Base-by-base conservation (phyloP, 2,113 vertebrate genomes). In the Pimephales promelas region DNA sequence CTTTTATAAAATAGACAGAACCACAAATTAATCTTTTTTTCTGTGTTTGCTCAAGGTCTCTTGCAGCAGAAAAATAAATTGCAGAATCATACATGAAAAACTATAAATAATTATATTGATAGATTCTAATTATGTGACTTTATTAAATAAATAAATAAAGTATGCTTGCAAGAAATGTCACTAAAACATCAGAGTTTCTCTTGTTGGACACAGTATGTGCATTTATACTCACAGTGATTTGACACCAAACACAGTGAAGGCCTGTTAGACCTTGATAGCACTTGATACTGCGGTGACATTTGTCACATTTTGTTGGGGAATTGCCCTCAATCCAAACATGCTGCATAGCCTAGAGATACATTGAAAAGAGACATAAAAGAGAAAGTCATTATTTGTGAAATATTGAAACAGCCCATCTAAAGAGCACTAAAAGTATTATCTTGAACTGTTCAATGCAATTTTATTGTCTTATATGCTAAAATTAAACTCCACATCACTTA, bases 251-350 rank as follows among this genome's bases (percentile, higher is more conserved):
- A 10, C 97, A 99, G 93, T 98, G 97, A 88, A 97, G 92, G 47
- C 97, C 96, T 0, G 96, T 98, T 89, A 98, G 94, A 79, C 96
- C 96, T 94, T 97, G 97, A 93, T 98, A 99, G 91, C 95, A 96
- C 90, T 99, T 99, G 94, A 98, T 98, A 94, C 95, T 97, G 87
- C 97, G 94, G 92, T 96, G 96, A 90, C 97, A 99, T 79, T 95
- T 93, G 90, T 98, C 97, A 1, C 97, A 99, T 90, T 97, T 98
- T 83, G 95, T 94, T 0, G 95, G 95, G 20, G 95, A 97, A 89
- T 97, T 98, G 22, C 97, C 97, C 92, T 98, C 96, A 11, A 99
- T 96, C 97, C 97, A 99, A 9, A 97, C 95, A 85, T 98, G 97
- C 92, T 97, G 96, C 97, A 96, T 97, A 89, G 94, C 95, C 97